Conservation (phyloP, 2,888 invertebrate species). For the Papilio gigon region DNA sequence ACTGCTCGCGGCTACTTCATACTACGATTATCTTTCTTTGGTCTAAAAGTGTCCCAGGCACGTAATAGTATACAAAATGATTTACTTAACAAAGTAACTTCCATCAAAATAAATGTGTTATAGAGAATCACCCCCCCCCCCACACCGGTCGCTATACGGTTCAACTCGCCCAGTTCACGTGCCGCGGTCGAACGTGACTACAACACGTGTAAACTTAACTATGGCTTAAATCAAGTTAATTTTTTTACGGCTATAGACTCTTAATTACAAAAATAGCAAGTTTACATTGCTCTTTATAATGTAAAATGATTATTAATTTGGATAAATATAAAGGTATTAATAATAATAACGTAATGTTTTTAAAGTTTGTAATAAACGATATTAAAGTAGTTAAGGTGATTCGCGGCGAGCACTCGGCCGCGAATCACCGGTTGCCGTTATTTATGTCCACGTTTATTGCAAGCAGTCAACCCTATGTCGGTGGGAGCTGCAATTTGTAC, state of each 20-base stretch:
- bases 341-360: too few species aligned
- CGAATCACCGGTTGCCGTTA: neutral
- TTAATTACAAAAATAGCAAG: neutral
- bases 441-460: neutral
- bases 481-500: neutral
- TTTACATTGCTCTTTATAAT: neutral
- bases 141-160: neutral
- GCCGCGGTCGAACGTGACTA: neutral
- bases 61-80: neutral
- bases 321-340: too few species aligned
- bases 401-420: neutral
- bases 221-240: neutral
- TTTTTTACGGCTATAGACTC: neutral
- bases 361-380: slow-evolving; percentile 4
- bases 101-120: neutral
- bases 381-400: neutral
- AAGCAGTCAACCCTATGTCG: neutral
- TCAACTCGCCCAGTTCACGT: slow-evolving; percentile 1
- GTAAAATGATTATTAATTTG: too few species aligned
- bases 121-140: neutral
- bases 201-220: neutral
- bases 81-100: slow-evolving; percentile 1
- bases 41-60: neutral
- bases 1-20: neutral
- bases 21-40: neutral